phyloP scores from a whole-genome alignment of 2,113 vertebrate genomes.

The Eurypyga helias region DNA sequence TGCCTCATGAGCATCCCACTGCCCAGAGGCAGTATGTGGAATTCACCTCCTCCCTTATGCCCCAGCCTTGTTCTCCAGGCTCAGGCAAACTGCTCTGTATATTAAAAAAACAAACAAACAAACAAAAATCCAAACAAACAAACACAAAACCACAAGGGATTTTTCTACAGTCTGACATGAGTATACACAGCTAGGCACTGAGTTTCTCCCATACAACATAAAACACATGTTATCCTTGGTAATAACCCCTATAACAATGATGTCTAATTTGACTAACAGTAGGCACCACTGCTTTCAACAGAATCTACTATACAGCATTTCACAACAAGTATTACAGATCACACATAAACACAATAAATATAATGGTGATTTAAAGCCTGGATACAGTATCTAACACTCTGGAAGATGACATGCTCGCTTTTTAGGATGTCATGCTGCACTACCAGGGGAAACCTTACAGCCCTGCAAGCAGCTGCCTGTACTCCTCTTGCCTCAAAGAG shows the following conservation, averaged over 20 bases:
- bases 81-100: not conserved
- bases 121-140: too few relatives aligned
- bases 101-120: too few relatives aligned
- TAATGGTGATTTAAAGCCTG: not conserved
- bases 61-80: not conserved
- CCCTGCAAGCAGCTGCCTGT: not conserved
- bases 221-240: not conserved
- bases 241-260: not conserved
- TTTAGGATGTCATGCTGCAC: too few relatives aligned
- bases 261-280: not conserved
- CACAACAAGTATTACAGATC: not conserved
- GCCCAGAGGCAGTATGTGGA: not conserved
- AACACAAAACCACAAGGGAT: too few relatives aligned
- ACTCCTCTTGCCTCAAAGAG: not conserved
- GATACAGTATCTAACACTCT: not conserved
- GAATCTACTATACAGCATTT: not conserved
- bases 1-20: not conserved
- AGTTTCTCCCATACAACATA: not conserved
- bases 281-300: not conserved
- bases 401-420: accelerated
- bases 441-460: not conserved
- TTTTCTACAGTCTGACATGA: not conserved
- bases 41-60: not conserved
- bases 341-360: not conserved
- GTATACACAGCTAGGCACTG: not conserved